phyloP scores from a whole-genome alignment of 23 tunicate species.

The Halocynthia roretzi region DNA sequence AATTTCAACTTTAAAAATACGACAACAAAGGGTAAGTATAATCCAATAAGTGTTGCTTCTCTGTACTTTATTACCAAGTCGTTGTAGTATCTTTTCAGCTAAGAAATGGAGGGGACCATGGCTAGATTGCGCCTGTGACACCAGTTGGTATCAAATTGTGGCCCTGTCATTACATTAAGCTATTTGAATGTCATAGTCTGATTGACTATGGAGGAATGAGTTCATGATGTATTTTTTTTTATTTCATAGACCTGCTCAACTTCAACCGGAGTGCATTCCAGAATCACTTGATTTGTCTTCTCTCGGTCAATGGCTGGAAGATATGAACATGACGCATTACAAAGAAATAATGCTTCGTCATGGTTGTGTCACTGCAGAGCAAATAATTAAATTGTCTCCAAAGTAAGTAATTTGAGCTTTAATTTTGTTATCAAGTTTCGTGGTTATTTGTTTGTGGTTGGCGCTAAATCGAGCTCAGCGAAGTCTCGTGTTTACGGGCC shows the following conservation, averaged over 20 bases:
- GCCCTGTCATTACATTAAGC: too few species aligned
- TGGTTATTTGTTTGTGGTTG: background rate
- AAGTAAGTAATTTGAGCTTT: constrained; percentile 30
- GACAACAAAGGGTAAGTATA: too few species aligned
- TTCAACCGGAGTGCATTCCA: constrained; percentile 82
- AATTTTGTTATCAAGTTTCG: background rate
- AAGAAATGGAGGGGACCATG: too few species aligned
- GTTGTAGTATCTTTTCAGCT: too few species aligned
- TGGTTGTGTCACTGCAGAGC: constrained; percentile 93
- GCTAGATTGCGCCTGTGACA: too few species aligned
- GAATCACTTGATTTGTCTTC: constrained; percentile 75
- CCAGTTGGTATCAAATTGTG: too few species aligned
- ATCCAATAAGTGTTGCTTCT: too few species aligned
- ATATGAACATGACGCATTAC: constrained; percentile 63
- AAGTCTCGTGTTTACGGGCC: background rate
- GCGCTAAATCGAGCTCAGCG: background rate
- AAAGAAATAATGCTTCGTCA: constrained; percentile 51
- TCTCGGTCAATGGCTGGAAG: constrained; percentile 80
- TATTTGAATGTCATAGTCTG: too few species aligned
- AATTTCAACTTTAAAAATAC: too few species aligned
- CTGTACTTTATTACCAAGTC: too few species aligned
- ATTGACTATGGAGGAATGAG: too few species aligned
- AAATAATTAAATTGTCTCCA: constrained; percentile 57
- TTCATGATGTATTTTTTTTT: background rate
- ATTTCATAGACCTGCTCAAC: constrained; percentile 46